phyloP scores from a whole-genome alignment of 2,113 vertebrate species.

The Microtus oregoni region DNA sequence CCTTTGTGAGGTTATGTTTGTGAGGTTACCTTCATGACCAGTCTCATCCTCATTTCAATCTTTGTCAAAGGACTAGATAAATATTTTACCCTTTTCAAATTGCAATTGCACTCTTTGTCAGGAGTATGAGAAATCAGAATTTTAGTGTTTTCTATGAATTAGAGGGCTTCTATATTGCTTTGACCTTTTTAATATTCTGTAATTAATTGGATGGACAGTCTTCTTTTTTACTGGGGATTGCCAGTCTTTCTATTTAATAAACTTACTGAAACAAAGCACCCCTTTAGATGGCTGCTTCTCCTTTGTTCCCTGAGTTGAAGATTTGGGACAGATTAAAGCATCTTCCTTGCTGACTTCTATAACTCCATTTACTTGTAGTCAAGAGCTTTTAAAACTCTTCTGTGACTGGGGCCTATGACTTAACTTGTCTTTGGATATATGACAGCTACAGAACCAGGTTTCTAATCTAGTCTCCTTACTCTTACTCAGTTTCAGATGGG shows the following conservation, averaged over 20 bases:
- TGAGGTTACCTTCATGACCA: slow-evolving; percentile 64
- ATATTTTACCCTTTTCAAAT: slow-evolving; percentile 84
- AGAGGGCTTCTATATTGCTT: slow-evolving; percentile 87
- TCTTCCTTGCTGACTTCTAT: slow-evolving; percentile 19
- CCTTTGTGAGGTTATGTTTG: slow-evolving; percentile 52
- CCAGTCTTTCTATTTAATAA: slow-evolving; percentile 85
- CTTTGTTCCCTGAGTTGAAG: slow-evolving; percentile 52
- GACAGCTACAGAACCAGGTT: not conserved
- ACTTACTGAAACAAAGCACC: slow-evolving; percentile 71
- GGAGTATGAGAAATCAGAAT: slow-evolving; percentile 83
- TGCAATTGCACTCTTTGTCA: slow-evolving; percentile 77
- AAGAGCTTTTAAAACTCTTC: slow-evolving; percentile 21
- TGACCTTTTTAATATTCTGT: slow-evolving; percentile 91
- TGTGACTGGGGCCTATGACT: not conserved
- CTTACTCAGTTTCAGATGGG: not conserved
- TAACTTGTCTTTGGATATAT: slow-evolving; percentile 7
- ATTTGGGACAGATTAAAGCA: not conserved
- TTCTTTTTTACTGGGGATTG: slow-evolving; percentile 81
- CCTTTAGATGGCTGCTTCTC: slow-evolving; percentile 49
- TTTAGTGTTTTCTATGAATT: slow-evolving; percentile 89
- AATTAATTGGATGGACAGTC: slow-evolving; percentile 88
- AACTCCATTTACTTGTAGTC: slow-evolving; percentile 36
- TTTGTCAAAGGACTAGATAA: slow-evolving; percentile 79
- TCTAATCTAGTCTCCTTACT: not conserved
- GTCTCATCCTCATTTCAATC: slow-evolving; percentile 77